These are phyloP conservation scores for Agrotis puta DNA, from an alignment of 2,888 invertebrate species.

Conservation along the genomic window DNA sequence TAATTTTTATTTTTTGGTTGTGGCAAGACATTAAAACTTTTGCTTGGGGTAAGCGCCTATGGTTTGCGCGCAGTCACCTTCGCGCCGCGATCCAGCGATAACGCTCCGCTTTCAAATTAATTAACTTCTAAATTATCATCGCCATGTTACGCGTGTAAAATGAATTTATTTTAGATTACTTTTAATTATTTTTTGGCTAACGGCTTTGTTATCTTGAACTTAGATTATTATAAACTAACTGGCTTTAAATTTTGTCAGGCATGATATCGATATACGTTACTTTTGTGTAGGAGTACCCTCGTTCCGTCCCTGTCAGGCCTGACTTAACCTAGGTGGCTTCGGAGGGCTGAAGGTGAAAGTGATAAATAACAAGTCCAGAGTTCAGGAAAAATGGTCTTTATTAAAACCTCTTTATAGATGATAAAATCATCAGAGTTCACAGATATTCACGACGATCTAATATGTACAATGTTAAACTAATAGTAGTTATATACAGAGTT, in stretches of 20 bases:
- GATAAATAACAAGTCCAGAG: constrained; percentile 65
- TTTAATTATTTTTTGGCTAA: constrained; percentile 27
- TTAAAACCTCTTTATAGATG: constrained; percentile 81
- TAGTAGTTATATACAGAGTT: constrained; percentile 64
- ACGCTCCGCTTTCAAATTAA: constrained; percentile 47
- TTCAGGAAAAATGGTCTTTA: constrained; percentile 86
- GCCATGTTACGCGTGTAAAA: constrained; percentile 39
- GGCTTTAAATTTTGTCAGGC: background rate
- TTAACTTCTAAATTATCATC: constrained; percentile 52
- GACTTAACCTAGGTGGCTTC: background rate
- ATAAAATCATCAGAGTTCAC: constrained; percentile 77
- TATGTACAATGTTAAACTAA: constrained; percentile 80
- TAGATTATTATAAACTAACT: background rate
- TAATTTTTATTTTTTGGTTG: constrained; percentile 64
- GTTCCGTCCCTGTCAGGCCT: background rate
- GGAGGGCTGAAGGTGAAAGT: background rate
- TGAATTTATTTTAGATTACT: constrained; percentile 42
- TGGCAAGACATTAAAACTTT: constrained; percentile 70
- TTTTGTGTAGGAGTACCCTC: background rate
- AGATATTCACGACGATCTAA: constrained; percentile 81
- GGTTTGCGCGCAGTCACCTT: constrained; percentile 61
- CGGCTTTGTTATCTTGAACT: constrained; percentile 2
- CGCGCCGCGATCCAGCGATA: constrained; percentile 41
- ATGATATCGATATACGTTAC: background rate
- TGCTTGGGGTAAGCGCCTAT: constrained; percentile 51